phyloP scores from a whole-genome alignment of 2,113 vertebrate species.

The Pseudonaja textilis region DNA sequence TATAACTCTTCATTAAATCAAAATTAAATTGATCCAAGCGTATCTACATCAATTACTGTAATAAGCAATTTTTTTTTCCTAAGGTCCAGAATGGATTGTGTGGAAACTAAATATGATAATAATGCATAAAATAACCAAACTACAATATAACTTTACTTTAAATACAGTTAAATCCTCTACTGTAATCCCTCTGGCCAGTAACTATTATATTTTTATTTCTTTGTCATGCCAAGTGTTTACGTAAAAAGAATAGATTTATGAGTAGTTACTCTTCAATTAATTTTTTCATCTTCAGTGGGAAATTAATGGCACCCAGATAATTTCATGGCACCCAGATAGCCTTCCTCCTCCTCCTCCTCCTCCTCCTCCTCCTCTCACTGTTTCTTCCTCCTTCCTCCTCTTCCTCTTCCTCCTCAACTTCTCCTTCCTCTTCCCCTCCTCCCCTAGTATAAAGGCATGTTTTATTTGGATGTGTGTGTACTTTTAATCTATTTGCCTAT shows the following conservation, averaged over 20 bases:
- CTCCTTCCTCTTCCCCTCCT: neutral
- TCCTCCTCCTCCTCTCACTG: neutral
- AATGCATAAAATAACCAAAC: neutral
- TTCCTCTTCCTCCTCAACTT: neutral
- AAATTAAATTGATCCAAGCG: neutral
- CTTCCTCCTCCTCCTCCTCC: neutral
- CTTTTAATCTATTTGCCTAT: neutral
- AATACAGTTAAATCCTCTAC: neutral
- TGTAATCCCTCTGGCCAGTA: neutral
- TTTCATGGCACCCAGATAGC: too few relatives aligned
- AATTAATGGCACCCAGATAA: neutral
- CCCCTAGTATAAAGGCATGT: neutral
- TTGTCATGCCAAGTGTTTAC: neutral
- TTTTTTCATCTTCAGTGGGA: neutral
- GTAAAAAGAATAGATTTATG: neutral
- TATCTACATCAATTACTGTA: neutral
- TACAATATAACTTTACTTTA: neutral
- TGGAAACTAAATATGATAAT: neutral
- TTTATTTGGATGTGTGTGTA: neutral
- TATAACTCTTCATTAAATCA: neutral
- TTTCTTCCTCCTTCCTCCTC: too few relatives aligned
- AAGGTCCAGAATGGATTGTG: neutral
- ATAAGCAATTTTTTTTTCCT: neutral
- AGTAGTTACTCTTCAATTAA: neutral
- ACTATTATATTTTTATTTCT: neutral